Evolutionary conservation across 2,888 invertebrate species (phyloP), one percentile per base, ranked within the genome.

Genomic region (Drosophila atroscutellata): DNA sequence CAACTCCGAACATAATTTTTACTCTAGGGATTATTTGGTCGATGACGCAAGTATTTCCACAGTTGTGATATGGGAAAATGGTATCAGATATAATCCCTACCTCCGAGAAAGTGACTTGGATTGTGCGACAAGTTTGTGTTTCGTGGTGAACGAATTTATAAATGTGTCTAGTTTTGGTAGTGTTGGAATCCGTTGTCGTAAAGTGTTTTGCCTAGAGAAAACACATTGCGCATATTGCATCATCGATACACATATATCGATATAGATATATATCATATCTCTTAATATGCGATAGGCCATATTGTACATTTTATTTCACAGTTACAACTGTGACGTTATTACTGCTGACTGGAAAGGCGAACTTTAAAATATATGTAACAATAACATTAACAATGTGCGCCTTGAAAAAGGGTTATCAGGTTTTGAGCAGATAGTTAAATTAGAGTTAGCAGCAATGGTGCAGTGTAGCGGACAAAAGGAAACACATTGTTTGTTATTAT

Each of bases 221-320:
- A 20, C 55, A 56, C 37, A 20, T 7, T 45, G 45, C 20, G 20
- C 7, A 24, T 20, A 30, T 30, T 15, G 56, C 20, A 42, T 20
- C 28, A 56, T 42, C 56, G 56, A 42, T 56, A 9, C 7, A 3
- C 50, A n/a, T 7, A 28, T 50, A 50, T 34, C 52, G 52, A 45
- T 45, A 45, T 24, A 24, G 15, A 45, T 15, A 24, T 24, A 8
- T 45, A 1, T 45, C 0, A 15, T 8, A 4, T 15, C 15, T 24
- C 20, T 15, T 5, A 15, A 20, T 32, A 30, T 32, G 3, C 51
- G 32, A 32, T 32, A n/a, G 30, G n/a, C n/a, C 13, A 30, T 45
- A 4, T 4, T 45, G 8, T 15, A 7, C 2, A 45, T 45, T 8
- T 24, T 24, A 15, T 13, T 15, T 45, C 24, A 24, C 15, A 4